phyloP scores from a whole-genome alignment of 2,797 vertebrate species.

The Leptatherina wallacei region DNA sequence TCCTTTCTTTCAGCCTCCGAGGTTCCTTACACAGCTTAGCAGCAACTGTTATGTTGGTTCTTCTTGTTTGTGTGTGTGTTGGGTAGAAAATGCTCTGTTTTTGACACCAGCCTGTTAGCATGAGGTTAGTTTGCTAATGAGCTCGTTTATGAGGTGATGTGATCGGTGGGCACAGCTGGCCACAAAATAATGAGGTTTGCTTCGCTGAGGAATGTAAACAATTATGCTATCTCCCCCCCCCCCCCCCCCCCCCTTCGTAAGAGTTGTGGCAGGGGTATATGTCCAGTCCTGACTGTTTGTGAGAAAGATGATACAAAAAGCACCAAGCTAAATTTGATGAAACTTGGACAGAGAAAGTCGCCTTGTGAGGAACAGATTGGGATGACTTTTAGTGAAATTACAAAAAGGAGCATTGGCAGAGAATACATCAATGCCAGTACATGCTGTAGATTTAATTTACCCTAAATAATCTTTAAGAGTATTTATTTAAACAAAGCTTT shows the following conservation, averaged over 20 bases:
- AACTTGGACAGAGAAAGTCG: background rate
- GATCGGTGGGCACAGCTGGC: conserved; percentile 26
- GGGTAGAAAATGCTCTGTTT: background rate
- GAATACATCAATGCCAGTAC: background rate
- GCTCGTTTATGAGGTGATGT: conserved; percentile 35
- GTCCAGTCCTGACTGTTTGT: background rate
- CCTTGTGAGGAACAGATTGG: no score
- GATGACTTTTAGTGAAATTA: background rate
- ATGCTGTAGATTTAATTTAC: background rate
- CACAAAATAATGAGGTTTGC: conserved; percentile 16
- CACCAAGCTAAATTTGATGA: background rate
- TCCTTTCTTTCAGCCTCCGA: conserved; percentile 7
- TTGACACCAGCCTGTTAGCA: conserved; percentile 26
- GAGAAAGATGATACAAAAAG: background rate
- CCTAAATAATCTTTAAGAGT: background rate
- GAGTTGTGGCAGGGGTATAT: background rate
- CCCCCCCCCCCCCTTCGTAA: background rate
- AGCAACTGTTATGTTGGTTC: background rate
- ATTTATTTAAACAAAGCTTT: background rate
- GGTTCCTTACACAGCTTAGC: background rate
- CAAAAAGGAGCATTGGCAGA: background rate
- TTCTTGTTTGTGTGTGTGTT: background rate
- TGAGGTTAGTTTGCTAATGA: conserved; percentile 29
- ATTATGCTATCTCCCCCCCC: background rate
- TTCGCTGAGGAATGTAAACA: conserved; percentile 8